phyloP scores from a whole-genome alignment of 2,888 invertebrate genomes.

The Steinernema carpocapsae region DNA sequence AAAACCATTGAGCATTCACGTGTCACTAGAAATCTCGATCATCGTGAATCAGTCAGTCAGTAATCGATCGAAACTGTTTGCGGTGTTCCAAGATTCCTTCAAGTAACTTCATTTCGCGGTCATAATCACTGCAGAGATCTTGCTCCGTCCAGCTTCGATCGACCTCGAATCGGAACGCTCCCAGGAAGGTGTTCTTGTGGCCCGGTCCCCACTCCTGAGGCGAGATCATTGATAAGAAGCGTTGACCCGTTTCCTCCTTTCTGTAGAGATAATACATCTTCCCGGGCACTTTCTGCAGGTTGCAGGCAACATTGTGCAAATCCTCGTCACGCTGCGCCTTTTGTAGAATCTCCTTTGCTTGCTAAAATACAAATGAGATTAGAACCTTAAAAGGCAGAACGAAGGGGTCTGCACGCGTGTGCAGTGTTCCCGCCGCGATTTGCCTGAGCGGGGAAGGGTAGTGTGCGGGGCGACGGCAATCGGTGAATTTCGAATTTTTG shows the following conservation, averaged over 20 bases:
- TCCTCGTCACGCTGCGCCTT: slow-evolving; percentile 75
- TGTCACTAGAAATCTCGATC: too few relatives aligned
- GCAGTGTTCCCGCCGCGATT: too few relatives aligned
- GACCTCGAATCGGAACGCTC: slow-evolving; percentile 77
- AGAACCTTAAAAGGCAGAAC: too few relatives aligned
- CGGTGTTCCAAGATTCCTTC: neutral
- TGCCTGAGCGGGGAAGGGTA: too few relatives aligned
- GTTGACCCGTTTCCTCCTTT: slow-evolving; percentile 75
- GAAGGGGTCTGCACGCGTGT: too few relatives aligned
- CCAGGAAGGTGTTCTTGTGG: slow-evolving; percentile 74
- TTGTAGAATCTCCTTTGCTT: slow-evolving; percentile 63
- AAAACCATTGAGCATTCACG: too few relatives aligned
- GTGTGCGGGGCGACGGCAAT: too few relatives aligned
- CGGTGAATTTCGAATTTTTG: too few relatives aligned
- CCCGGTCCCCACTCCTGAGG: slow-evolving; percentile 78
- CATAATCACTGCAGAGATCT: slow-evolving; percentile 2
- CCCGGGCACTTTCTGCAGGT: slow-evolving; percentile 79
- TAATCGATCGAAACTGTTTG: neutral
- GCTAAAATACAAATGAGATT: slow-evolving; percentile 47
- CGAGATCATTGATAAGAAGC: slow-evolving; percentile 79
- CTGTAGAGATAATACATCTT: slow-evolving; percentile 78
- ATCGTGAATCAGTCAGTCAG: neutral
- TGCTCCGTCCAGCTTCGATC: slow-evolving; percentile 77
- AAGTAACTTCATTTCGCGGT: neutral
- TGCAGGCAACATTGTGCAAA: slow-evolving; percentile 79